Evolutionary conservation across 1,140 invertebrate species (phyloP).

Genomic region (Metaphire vulgaris): DNA sequence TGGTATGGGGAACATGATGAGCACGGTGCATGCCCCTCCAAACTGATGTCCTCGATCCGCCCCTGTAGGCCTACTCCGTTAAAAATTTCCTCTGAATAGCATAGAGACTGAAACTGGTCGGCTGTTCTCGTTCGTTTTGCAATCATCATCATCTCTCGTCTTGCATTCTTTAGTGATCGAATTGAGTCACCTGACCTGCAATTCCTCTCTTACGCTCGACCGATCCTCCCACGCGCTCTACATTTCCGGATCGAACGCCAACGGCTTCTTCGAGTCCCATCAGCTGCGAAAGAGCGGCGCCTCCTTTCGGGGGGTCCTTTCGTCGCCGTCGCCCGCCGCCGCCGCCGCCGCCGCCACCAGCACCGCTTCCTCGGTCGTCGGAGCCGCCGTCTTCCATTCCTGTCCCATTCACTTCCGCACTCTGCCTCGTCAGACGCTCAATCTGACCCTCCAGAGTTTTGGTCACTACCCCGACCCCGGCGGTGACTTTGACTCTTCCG

Average conservation of each 20-base stretch:
- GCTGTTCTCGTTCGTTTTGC: no score
- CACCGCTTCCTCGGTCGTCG: no score
- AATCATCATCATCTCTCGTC: no score
- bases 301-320: no score
- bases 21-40: no score
- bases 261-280: background rate
- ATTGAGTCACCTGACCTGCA: background rate
- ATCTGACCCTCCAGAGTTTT: background rate
- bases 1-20: no score
- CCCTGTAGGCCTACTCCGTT: no score
- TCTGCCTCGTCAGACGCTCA: background rate
- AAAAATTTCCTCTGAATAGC: no score
- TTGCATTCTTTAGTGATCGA: background rate
- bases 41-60: no score
- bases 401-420: background rate
- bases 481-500: background rate
- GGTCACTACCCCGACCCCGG: background rate
- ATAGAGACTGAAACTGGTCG: no score
- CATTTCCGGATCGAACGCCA: background rate
- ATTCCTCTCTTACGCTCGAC: background rate
- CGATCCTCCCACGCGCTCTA: background rate
- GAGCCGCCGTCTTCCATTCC: background rate
- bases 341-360: background rate
- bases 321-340: no score
- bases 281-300: no score